Base-by-base conservation (phyloP, 2,888 invertebrate genomes). In the Heterodera filipjevi region DNA sequence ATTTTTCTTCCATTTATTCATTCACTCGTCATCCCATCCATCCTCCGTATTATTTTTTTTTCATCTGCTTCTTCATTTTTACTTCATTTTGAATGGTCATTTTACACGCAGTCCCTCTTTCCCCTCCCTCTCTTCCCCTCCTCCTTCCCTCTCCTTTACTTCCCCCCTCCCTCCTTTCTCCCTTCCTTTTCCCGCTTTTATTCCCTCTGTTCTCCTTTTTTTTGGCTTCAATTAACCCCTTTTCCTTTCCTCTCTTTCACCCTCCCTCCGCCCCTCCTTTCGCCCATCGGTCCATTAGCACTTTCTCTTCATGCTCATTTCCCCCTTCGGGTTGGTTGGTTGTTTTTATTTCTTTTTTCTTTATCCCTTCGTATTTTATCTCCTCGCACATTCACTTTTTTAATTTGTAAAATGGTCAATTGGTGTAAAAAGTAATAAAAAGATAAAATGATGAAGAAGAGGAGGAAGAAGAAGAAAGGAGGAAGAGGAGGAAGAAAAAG, bases 211-310 rank as follows among this genome's bases (percentile, higher is more conserved):
- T 5, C 19, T 5, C 53, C 2, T 22, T 22, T 19, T 59, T 59
- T 59, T 59, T 59, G 59, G n/a, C n/a, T 59, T n/a, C 59, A 59
- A 59, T 59, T 59, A 59, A 59, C 59, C 59, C 22, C 16, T 59
- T n/a, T 59, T 27, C 59, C 49, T 16, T 10, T 59, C n/a, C 27
- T 27, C 22, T 59, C 59, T 22, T 22, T 59, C 59, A n/a, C 59
- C 27, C 27, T 27, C 22, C 59, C 27, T 10, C 59, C 59, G 8
- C 59, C 6, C 3, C n/a, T 59, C 10, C 8, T 27, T 3, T n/a
- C n/a, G n/a, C 59, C n/a, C n/a, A 6, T 10, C 6, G 59, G 6
- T 27, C 59, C 59, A 59, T 59, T 59, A 59, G 59, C 59, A 59
- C 59, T 59, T 53, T 59, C 59, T 14, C 59, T 59, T 59, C 27